These are phyloP conservation scores for Antheraea assamensis DNA, from an alignment of 2,888 invertebrate genomes.

Conservation along the genomic window DNA sequence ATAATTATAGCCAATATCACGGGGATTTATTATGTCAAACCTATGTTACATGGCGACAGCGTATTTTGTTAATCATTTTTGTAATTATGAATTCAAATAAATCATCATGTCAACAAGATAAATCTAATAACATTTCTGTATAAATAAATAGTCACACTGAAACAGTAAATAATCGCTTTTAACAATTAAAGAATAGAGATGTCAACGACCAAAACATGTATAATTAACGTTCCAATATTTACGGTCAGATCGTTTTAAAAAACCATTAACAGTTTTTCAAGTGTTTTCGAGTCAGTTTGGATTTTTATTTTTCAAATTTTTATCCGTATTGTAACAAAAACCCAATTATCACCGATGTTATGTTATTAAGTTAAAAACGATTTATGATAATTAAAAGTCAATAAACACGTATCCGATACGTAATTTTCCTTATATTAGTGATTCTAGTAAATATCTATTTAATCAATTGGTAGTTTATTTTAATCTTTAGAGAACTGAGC, in stretches of 20 bases:
- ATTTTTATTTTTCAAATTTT: not conserved
- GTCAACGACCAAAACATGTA: not conserved
- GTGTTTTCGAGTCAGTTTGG: not conserved
- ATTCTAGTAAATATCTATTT: not conserved
- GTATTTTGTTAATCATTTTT: conserved; percentile 24
- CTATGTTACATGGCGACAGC: conserved; percentile 26
- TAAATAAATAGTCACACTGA: conserved; percentile 7
- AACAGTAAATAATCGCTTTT: not conserved
- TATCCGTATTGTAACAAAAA: not conserved
- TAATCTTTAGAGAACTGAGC: not conserved
- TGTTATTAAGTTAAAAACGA: not conserved
- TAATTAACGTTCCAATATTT: not conserved
- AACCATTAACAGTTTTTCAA: not conserved
- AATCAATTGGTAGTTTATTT: not conserved
- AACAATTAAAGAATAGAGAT: not conserved
- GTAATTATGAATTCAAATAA: conserved; percentile 18
- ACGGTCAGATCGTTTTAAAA: not conserved
- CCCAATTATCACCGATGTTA: not conserved
- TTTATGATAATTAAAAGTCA: not conserved
- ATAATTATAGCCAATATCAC: conserved; percentile 30
- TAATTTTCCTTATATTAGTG: not conserved
- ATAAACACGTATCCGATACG: not conserved
- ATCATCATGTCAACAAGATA: conserved; percentile 10
- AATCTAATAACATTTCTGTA: conserved; percentile 20
- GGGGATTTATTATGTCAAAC: conserved; percentile 31